phyloP scores from a whole-genome alignment of 2,888 invertebrate species.

The Oscheius sp. region DNA sequence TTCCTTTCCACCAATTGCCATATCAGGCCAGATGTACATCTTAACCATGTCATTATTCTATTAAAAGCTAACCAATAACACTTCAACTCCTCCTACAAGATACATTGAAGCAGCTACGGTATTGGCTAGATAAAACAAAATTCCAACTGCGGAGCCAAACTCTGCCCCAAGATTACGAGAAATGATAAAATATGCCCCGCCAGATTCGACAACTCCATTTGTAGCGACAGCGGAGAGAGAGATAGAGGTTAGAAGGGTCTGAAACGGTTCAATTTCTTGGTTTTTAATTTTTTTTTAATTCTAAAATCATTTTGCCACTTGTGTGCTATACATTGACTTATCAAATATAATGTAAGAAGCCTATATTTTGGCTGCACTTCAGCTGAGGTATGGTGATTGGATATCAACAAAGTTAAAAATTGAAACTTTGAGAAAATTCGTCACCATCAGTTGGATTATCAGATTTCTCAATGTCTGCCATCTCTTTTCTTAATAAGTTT shows the following conservation, averaged over 20 bases:
- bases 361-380: too few species aligned
- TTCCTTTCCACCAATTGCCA: conserved; percentile 67
- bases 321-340: too few species aligned
- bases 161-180: conserved; percentile 87
- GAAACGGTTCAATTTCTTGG: conserved; percentile 30
- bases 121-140: conserved; percentile 97
- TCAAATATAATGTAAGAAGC: too few species aligned
- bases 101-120: conserved; percentile 99
- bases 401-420: too few species aligned
- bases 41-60: conserved; percentile 30
- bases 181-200: conserved; percentile 99
- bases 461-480: too few species aligned
- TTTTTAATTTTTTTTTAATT: too few species aligned
- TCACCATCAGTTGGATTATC: too few species aligned
- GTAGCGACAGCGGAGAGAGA: conserved; percentile 99
- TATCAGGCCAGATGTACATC: conserved; percentile 65
- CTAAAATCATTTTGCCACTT: too few species aligned
- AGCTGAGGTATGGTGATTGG: too few species aligned
- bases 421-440: too few species aligned
- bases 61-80: conserved; percentile 61
- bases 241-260: conserved; percentile 78
- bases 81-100: conserved; percentile 81
- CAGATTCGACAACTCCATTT: conserved; percentile 93
- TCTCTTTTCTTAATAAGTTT: too few species aligned
- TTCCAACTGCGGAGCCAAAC: conserved; percentile 98